Evolutionary conservation across 2,113 vertebrate species (phyloP).

Genomic region (Embiotoca jacksoni): DNA sequence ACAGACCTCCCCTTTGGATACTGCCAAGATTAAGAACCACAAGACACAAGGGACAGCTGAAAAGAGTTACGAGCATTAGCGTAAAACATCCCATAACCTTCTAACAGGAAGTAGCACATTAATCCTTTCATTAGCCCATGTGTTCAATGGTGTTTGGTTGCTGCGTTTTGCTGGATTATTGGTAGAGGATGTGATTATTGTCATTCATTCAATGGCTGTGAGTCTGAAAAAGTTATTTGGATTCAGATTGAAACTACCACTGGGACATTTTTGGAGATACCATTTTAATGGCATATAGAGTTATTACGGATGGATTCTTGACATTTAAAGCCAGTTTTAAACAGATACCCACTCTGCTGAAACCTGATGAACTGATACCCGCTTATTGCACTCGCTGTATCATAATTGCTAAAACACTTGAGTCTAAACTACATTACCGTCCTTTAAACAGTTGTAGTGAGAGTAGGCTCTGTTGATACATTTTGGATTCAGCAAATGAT

Average conservation of each 20-base stretch:
- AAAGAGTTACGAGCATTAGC: constrained; percentile 46
- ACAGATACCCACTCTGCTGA: constrained; percentile 17
- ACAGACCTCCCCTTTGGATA: constrained; percentile 67
- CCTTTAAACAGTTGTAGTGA: not conserved
- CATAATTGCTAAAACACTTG: constrained; percentile 24
- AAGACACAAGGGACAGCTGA: constrained; percentile 41
- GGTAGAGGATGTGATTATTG: constrained; percentile 46
- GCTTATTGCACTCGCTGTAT: constrained; percentile 1
- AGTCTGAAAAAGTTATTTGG: constrained; percentile 56
- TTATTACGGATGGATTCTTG: constrained; percentile 41
- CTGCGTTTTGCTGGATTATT: constrained; percentile 43
- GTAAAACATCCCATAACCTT: constrained; percentile 61
- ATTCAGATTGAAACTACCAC: constrained; percentile 12
- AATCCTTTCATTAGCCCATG: constrained; percentile 67
- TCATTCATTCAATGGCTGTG: constrained; percentile 39
- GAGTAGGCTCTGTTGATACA: constrained; percentile 28
- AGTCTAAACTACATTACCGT: constrained; percentile 22
- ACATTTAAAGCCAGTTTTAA: constrained; percentile 49
- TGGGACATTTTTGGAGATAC: constrained; percentile 38
- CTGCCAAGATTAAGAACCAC: constrained; percentile 69
- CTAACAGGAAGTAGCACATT: constrained; percentile 50
- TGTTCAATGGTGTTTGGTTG: constrained; percentile 47
- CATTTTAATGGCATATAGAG: constrained; percentile 29
- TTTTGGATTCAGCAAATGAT: not conserved
- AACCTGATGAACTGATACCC: constrained; percentile 29